Conservation (phyloP, 2,888 invertebrate species). For the Gerosis bhagava region DNA sequence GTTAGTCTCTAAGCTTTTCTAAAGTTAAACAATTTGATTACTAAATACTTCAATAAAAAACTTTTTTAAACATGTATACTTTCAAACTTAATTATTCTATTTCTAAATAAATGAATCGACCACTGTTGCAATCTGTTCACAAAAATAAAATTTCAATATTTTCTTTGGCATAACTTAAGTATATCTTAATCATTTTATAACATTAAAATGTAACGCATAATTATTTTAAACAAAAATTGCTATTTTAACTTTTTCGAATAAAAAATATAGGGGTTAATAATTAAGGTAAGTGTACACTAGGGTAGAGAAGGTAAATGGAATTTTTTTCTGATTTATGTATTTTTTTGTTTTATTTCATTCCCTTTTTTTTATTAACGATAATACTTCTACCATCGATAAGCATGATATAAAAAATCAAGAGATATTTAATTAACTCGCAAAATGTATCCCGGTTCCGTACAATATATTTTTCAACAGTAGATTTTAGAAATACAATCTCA, state of each 20-base stretch:
- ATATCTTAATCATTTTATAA: constrained; percentile 9
- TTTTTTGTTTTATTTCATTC: neutral
- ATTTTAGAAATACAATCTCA: constrained; percentile 30
- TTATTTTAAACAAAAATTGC: constrained; percentile 1
- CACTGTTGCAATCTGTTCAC: neutral
- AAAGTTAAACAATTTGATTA: too few species aligned
- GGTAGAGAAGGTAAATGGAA: neutral
- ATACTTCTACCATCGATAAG: neutral
- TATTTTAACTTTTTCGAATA: neutral
- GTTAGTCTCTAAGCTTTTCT: too few species aligned
- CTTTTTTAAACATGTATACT: too few species aligned
- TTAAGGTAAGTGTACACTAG: constrained; percentile 4
- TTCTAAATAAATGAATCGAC: constrained; percentile 9
- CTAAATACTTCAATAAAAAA: too few species aligned
- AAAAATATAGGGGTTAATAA: neutral
- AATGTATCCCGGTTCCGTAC: too few species aligned
- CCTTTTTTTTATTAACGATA: too few species aligned
- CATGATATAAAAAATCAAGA: too few species aligned
- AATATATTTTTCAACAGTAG: constrained; percentile 20
- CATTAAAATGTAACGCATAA: constrained; percentile 11
- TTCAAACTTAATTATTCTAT: neutral
- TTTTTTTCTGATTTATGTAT: too few species aligned
- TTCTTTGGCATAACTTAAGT: constrained; percentile 36
- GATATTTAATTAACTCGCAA: too few species aligned
- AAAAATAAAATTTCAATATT: constrained; percentile 17